Percentiles rank a stretch among this genome's conserved stretches.
Evolutionary conservation across 1,140 invertebrate species (phyloP).

Genomic region (Gryon sp.): DNA sequence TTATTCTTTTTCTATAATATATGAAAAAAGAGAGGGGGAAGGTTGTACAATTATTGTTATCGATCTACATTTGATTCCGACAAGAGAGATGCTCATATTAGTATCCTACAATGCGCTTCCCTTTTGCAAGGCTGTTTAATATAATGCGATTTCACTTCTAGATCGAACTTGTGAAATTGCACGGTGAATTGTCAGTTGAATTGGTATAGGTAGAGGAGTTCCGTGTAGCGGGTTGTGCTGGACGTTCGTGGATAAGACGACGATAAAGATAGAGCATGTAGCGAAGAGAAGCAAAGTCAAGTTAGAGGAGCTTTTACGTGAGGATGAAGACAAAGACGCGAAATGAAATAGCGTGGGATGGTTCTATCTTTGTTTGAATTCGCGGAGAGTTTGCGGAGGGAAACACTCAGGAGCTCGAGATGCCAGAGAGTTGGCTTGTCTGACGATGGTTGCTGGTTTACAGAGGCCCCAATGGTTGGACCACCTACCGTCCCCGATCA

Average conservation of each 20-base stretch:
- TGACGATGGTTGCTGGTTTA: constrained; percentile 57
- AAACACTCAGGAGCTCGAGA: constrained; percentile 60
- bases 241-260: constrained; percentile 54
- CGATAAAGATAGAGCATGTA: constrained; percentile 49
- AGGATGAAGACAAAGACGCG: constrained; percentile 27
- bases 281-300: constrained; percentile 27
- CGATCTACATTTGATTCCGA: constrained; percentile 11
- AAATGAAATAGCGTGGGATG: constrained; percentile 12
- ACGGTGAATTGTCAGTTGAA: constrained; percentile 62
- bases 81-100: constrained; percentile 48
- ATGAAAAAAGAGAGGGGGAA: neutral
- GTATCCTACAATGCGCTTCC: constrained; percentile 36
- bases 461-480: constrained; percentile 69
- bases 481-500: constrained; percentile 79
- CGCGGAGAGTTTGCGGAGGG: constrained; percentile 12
- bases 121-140: constrained; percentile 41
- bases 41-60: constrained; percentile 23
- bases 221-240: constrained; percentile 48
- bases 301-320: no score
- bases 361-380: neutral
- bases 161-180: constrained; percentile 64
- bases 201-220: constrained; percentile 61
- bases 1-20: no score
- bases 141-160: constrained; percentile 54
- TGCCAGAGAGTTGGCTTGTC: constrained; percentile 57